Evolutionary conservation across 2,797 vertebrate species (phyloP).

Genomic region (Manis crassicaudata): DNA sequence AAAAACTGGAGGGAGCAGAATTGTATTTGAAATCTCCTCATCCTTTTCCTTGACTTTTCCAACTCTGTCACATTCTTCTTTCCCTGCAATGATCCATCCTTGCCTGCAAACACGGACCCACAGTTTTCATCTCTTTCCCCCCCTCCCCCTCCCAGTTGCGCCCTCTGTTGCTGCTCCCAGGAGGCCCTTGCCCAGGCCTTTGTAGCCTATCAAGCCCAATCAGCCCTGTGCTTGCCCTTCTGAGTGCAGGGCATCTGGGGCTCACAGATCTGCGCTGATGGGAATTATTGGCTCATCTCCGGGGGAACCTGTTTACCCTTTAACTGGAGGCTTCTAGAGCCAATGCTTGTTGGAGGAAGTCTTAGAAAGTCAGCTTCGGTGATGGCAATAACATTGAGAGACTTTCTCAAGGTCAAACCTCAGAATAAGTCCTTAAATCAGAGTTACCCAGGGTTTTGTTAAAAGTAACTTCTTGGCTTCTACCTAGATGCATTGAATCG

Average conservation of each 20-base stretch:
- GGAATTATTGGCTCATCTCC: neutral
- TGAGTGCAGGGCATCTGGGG: neutral
- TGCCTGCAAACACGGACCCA: neutral
- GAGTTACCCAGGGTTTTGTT: neutral
- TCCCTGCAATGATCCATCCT: neutral
- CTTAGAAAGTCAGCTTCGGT: neutral
- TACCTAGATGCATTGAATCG: neutral
- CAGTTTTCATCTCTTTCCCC: neutral
- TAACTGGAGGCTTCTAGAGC: neutral
- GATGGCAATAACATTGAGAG: neutral
- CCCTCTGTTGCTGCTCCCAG: neutral
- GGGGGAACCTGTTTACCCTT: constrained; percentile 7
- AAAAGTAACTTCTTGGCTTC: neutral
- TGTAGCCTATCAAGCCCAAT: neutral
- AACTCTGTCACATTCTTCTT: neutral
- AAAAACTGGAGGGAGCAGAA: neutral
- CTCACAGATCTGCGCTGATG: neutral
- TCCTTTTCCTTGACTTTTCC: neutral
- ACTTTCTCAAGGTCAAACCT: neutral
- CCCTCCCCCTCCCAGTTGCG: neutral
- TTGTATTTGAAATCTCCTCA: neutral
- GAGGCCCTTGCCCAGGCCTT: neutral
- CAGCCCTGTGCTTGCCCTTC: neutral
- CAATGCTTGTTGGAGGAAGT: neutral
- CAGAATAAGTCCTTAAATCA: neutral